Percentiles rank a stretch among this genome's conserved stretches.
These are phyloP conservation scores for Jaculus jaculus DNA, from an alignment of 2,113 vertebrate species.

Conservation along the genomic window DNA sequence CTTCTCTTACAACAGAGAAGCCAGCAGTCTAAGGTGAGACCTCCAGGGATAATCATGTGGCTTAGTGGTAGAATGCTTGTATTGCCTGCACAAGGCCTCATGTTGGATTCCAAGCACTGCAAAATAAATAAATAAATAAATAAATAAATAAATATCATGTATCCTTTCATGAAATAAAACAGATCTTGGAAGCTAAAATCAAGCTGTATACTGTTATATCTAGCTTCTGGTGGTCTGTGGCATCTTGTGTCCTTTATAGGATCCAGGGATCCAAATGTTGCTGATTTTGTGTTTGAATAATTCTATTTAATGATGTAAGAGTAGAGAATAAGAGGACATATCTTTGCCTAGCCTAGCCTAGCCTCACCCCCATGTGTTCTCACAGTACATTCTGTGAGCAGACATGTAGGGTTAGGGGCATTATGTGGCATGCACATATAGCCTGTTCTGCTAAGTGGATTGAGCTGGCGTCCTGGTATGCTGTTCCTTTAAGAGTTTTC, in stretches of 20 bases:
- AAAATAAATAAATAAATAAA: no score
- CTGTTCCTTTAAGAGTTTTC: conserved; percentile 75
- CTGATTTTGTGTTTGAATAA: background rate
- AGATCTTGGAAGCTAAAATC: background rate
- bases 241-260: background rate
- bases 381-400: background rate
- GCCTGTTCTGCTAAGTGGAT: background rate
- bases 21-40: background rate
- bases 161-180: background rate
- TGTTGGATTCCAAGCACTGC: background rate
- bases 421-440: rapidly evolving
- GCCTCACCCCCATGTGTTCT: background rate
- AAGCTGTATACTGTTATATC: rapidly evolving
- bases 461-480: background rate
- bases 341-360: background rate
- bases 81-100: background rate
- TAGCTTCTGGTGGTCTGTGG: background rate
- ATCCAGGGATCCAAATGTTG: background rate
- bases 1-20: background rate
- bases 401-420: background rate
- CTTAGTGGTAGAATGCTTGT: background rate
- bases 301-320: background rate
- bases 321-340: no score
- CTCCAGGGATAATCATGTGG: background rate
- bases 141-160: no score